Base-by-base conservation (phyloP, 2,888 invertebrate species). In the Agrochola circellaris region DNA sequence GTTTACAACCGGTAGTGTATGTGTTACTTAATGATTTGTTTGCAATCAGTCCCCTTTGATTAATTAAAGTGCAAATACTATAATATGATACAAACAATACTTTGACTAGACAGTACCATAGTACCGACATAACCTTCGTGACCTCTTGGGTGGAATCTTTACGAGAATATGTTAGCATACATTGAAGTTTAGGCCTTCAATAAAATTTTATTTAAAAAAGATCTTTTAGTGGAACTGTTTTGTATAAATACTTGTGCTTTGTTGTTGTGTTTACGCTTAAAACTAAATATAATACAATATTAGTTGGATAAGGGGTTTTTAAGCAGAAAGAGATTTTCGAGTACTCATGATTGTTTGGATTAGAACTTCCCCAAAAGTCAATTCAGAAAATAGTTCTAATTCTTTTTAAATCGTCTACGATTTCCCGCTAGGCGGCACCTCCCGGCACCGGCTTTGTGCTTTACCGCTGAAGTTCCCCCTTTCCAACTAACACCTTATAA, bases 71-170 rank as follows among this genome's bases (percentile, higher is more conserved):
- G 94, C 92, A 91, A 93, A 92, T 93, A 93, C 91, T 93, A 94
- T 87, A 88, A 92, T 93, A 95, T 93, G 90, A 93, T 95, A 95
- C 94, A 95, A 95, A 94, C 92, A 93, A 95, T 94, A 94, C 92
- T 92, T 95, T 96, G 96, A 96, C 96, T 96, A 96, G 96, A 96
- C 96, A 95, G 95, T 96, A 95, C 95, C 93, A 91, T 92, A 93
- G 95, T 94, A 94, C 94, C 94, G 95, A 92, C 94, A 91, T 93
- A 90, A 93, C 93, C 93, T 92, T 91, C 89, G 87, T 91, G 93
- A 92, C 93, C 93, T 90, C 90, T 88, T 92, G 93, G 92, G 93
- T 94, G 92, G 92, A 93, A 92, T 93, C 88, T 91, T 92, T 90
- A 91, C 90, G 89, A 93, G 87, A 91, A 89, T 88, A 90, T 91